Evolutionary conservation across 2,113 vertebrate species (phyloP).

Genomic region (Ellobius talpinus): DNA sequence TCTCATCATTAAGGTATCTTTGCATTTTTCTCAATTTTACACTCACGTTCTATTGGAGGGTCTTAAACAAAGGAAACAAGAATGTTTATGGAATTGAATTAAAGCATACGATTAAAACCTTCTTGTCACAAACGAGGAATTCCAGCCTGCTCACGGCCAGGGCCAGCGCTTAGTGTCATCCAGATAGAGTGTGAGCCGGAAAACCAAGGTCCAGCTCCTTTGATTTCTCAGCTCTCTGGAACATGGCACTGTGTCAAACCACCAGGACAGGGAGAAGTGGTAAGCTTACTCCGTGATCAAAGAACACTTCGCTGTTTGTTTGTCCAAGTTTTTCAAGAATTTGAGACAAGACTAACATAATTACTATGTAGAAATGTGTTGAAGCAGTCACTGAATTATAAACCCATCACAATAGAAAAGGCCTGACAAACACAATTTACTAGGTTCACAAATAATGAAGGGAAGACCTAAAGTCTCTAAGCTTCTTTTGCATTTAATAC

Average conservation of each 20-base stretch:
- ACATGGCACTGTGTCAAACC: not conserved
- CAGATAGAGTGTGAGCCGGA: not conserved
- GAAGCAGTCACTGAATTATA: not conserved
- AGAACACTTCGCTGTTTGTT: not conserved
- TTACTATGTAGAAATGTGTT: conserved; percentile 8
- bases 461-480: not conserved
- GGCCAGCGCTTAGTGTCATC: not conserved
- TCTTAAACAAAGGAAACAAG: not conserved
- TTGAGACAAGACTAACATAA: conserved; percentile 34
- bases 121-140: not conserved
- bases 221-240: not conserved
- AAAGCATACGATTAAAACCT: not conserved
- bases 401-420: conserved; percentile 28
- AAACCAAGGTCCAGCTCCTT: not conserved
- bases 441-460: conserved; percentile 43
- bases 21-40: not conserved
- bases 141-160: not conserved
- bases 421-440: not conserved
- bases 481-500: not conserved
- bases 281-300: not conserved
- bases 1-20: not conserved
- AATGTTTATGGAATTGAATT: not conserved
- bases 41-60: not conserved
- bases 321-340: conserved; percentile 33
- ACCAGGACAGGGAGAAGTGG: not conserved